Percentiles rank a stretch among this genome's conserved stretches.
Conservation (phyloP, 2,797 vertebrate genomes). For the Paratrypauchen microcephalus region DNA sequence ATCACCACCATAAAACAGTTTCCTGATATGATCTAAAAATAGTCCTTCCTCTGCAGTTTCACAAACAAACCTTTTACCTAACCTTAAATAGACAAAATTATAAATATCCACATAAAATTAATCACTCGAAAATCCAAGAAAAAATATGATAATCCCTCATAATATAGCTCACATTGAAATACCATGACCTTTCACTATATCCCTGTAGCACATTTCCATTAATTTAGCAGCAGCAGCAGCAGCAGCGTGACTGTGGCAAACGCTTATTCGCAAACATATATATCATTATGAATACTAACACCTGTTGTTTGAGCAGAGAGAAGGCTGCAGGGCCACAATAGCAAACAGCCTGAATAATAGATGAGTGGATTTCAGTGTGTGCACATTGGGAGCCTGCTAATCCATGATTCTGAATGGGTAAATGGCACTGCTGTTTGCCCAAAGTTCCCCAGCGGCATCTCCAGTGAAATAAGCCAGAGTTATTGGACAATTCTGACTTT, state of each 20-base stretch:
- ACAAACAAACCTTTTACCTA: slow-evolving; percentile 7
- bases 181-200: slow-evolving; percentile 41
- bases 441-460: slow-evolving; percentile 48
- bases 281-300: slow-evolving; percentile 49
- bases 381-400: slow-evolving; percentile 64
- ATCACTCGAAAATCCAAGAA: slow-evolving; percentile 3
- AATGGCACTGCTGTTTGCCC: slow-evolving; percentile 80
- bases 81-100: neutral
- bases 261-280: slow-evolving; percentile 42
- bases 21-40: neutral
- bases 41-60: neutral
- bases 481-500: slow-evolving; percentile 1
- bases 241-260: neutral
- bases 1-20: too few species aligned
- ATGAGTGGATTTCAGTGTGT: slow-evolving; percentile 47
- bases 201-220: slow-evolving; percentile 13
- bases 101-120: slow-evolving; percentile 13
- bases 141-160: slow-evolving; percentile 41
- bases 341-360: slow-evolving; percentile 65
- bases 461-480: neutral
- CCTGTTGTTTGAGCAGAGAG: slow-evolving; percentile 50
- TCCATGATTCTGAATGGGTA: slow-evolving; percentile 67
- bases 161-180: slow-evolving; percentile 40
- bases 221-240: slow-evolving; percentile 3
- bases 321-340: slow-evolving; percentile 50